Percentiles rank a stretch among this genome's conserved stretches.
Conservation (phyloP, 2,797 vertebrate species). For the Myiotriccus ornatus region DNA sequence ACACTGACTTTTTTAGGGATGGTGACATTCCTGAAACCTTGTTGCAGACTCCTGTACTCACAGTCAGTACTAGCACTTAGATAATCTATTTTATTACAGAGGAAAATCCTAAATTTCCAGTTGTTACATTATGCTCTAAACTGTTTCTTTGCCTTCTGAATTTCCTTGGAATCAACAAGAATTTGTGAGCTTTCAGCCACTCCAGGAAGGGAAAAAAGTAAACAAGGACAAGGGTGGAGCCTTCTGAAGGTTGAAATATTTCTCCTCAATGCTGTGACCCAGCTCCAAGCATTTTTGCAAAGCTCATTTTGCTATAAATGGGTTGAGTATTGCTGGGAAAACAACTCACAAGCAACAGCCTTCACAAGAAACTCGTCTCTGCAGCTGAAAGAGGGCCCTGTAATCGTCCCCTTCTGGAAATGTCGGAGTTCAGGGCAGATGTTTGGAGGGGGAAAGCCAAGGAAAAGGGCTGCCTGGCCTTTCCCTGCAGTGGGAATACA, state of each 20-base stretch:
- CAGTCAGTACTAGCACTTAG: not conserved
- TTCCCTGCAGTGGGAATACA: accelerated
- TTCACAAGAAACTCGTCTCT: not conserved
- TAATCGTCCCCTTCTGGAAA: not conserved
- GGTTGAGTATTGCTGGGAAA: conserved; percentile 11
- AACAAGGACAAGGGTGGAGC: conserved; percentile 48
- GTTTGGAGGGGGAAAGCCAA: not conserved
- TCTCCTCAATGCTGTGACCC: conserved; percentile 9
- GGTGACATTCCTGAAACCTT: not conserved
- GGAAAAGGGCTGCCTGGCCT: not conserved
- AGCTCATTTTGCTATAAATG: conserved; percentile 47
- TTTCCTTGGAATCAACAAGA: conserved; percentile 24
- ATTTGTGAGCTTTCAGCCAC: conserved; percentile 26
- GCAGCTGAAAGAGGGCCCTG: not conserved
- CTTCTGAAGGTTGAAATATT: conserved; percentile 28
- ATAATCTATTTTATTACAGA: not conserved
- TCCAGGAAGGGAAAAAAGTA: conserved; percentile 41
- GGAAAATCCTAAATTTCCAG: not conserved
- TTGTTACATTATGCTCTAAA: not conserved
- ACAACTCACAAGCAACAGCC: not conserved
- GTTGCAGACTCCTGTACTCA: not conserved
- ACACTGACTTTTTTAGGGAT: not conserved
- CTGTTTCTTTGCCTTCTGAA: not conserved
- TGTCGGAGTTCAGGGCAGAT: not conserved
- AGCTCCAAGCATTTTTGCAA: conserved; percentile 2